Base-by-base conservation (phyloP, 2,113 vertebrate genomes). In the Calonectris borealis region DNA sequence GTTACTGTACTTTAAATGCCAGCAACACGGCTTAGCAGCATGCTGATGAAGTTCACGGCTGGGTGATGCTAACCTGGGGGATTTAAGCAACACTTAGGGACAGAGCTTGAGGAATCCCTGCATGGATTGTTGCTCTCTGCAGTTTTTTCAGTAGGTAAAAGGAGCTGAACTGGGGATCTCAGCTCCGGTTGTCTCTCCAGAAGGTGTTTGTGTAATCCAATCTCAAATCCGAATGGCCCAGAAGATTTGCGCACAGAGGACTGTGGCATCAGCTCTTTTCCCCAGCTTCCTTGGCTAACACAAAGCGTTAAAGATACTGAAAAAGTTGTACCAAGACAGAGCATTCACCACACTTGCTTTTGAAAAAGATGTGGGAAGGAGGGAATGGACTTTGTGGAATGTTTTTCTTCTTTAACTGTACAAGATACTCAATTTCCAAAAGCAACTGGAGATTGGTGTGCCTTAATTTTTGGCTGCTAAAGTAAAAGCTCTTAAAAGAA, bases 1-100 rank as follows among this genome's bases (percentile, higher is more conserved):
- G 36, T 44, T 80, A 9, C 78, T 91, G 60, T 29, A 26, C 51
- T 68, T 73, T n/a, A 66, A 61, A 44, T 42, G 71, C 26, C 68
- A 92, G 20, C 46, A 73, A 16, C 22, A 12, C 0, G 0, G 22
- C 19, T 70, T 73, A 40, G 38, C 71, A 65, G 40, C 1, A 1
- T 19, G 48, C 48, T 88, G 86, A 55, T 48, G 78, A 44, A 66
- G 24, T 22, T 79, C 85, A 36, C 0, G 16, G n/a, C 40, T 86
- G 79, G 34, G 13, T 38, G 46, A 68, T 46, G 29, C 51, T 65
- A 58, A 71, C 29, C 61, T 36, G 26, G 60, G 71, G 21, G 13
- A 46, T 34, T 42, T 66, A 48, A 78, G 18, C 40, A 86, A 32
- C 9, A 20, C 15, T 22, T 61, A n/a, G 71, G 66, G 25, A 22